These are phyloP conservation scores for Siphonodentalium dalli DNA, from an alignment of 2,888 invertebrate species.

Conservation along the genomic window DNA sequence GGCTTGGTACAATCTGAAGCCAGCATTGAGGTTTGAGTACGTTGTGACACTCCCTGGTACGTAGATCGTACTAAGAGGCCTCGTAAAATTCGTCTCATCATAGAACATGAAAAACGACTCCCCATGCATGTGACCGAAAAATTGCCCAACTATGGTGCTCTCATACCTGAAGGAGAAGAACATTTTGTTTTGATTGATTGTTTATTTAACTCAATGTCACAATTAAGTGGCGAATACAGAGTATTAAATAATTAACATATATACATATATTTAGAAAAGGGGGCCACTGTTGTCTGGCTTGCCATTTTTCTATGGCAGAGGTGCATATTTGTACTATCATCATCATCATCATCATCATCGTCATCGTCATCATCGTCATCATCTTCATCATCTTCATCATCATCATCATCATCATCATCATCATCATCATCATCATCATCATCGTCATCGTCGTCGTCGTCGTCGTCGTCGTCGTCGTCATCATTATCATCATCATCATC, in stretches of 20 bases:
- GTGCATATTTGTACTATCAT: too few relatives aligned
- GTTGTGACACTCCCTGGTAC: constrained; percentile 83
- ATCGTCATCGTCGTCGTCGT: constrained; percentile 4
- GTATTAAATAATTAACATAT: too few relatives aligned
- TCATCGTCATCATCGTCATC: neutral
- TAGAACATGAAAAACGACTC: constrained; percentile 80
- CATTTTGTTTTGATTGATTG: too few relatives aligned
- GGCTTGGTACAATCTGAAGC: constrained; percentile 91
- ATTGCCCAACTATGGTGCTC: constrained; percentile 63
- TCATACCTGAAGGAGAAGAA: constrained; percentile 60
- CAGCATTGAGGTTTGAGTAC: constrained; percentile 81
- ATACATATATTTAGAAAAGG: too few relatives aligned
- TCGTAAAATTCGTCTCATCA: constrained; percentile 66
- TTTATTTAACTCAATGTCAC: too few relatives aligned
- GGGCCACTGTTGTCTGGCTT: too few relatives aligned
- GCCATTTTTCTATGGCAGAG: too few relatives aligned
- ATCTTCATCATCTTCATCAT: constrained; percentile 1
- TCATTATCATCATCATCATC: constrained; percentile 10
- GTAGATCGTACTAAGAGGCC: constrained; percentile 77
- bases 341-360: too few relatives aligned
- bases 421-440: constrained; percentile 11
- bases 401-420: constrained; percentile 8
- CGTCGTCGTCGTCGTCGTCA: constrained; percentile 5
- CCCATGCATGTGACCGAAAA: constrained; percentile 76
- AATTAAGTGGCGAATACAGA: too few relatives aligned